Base-by-base conservation (phyloP, 1,140 invertebrate species). In the Trachelipus rathkii region DNA sequence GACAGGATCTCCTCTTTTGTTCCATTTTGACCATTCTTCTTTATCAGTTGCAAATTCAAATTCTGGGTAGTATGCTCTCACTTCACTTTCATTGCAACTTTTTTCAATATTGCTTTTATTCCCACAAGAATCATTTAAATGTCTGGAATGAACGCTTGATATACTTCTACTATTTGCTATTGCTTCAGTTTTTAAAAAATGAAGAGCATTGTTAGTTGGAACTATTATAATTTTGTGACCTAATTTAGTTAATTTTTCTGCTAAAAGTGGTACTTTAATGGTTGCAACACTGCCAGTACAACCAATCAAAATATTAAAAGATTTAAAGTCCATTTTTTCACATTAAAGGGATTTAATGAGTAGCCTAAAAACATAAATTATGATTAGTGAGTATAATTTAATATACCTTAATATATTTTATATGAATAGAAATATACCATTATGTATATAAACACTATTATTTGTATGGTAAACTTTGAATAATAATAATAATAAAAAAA, bases 11-110 rank as follows among this genome's bases (percentile, higher is more conserved):
- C 94, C 94, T 80, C 95, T 87, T 67, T 89, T 88, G 75, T 91
- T 90, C 97, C 97, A 99, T n/a, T 88, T 86, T 0, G 88, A 86
- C 97, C 97, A 99, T 87, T 99, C 97, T 82, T 93, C 91, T 21
- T 88, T 87, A 86, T 99, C 96, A 21, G 97, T 84, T 82, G 88
- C 82, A n/a, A 87, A 86, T 60, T 89, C 87, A 7, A 87, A 83
- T 44, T 82, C 75, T n/a, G 80, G 79, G 0, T 89, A 86, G 50
- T 95, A 76, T 43, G 91, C 88, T 10, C 87, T 84, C 19, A 77
- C 66, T 50, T 45, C n/a, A 74, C 74, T 60, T 60, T 60, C 50
- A 15, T 15, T 19, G 8, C 50, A 60, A 60, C 1, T 13, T 19
- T 60, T 19, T 60, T 60, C 8, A 60, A 15, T 0, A 4, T 13